These are phyloP conservation scores for Rhynchonycteris naso DNA, from an alignment of 2,797 vertebrate species.

Conservation along the genomic window DNA sequence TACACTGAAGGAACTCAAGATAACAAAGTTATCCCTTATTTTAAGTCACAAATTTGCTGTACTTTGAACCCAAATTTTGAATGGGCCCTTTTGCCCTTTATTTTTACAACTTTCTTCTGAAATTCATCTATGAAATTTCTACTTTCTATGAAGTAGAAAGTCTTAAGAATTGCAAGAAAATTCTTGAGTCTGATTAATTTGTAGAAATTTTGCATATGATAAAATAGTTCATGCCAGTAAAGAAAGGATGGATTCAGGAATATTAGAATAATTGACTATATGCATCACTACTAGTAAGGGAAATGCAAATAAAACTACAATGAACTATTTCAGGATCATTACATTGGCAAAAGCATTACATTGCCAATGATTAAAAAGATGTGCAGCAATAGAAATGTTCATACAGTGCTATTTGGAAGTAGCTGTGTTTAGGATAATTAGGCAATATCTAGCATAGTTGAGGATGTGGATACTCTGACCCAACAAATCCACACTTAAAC, in stretches of 20 bases:
- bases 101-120: slow-evolving; percentile 43
- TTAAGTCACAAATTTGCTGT: not conserved
- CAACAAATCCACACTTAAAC: not conserved
- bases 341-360: slow-evolving; percentile 23
- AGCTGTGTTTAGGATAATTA: slow-evolving; percentile 10
- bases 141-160: slow-evolving; percentile 12
- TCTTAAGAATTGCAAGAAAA: slow-evolving; percentile 47
- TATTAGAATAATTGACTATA: not conserved
- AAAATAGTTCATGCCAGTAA: not conserved
- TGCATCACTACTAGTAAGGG: not conserved
- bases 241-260: not conserved
- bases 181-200: not conserved
- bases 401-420: not conserved
- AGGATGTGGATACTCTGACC: not conserved
- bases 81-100: not conserved
- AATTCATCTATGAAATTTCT: slow-evolving; percentile 36
- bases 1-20: not conserved
- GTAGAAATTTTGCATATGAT: not conserved
- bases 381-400: not conserved
- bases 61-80: slow-evolving; percentile 17
- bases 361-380: not conserved
- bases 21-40: not conserved
- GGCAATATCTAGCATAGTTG: slow-evolving; percentile 4
- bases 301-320: slow-evolving; percentile 22
- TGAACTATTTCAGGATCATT: slow-evolving; percentile 12